phyloP scores from a whole-genome alignment of 2,888 invertebrate species.

The Drosophila kambysellisi region DNA sequence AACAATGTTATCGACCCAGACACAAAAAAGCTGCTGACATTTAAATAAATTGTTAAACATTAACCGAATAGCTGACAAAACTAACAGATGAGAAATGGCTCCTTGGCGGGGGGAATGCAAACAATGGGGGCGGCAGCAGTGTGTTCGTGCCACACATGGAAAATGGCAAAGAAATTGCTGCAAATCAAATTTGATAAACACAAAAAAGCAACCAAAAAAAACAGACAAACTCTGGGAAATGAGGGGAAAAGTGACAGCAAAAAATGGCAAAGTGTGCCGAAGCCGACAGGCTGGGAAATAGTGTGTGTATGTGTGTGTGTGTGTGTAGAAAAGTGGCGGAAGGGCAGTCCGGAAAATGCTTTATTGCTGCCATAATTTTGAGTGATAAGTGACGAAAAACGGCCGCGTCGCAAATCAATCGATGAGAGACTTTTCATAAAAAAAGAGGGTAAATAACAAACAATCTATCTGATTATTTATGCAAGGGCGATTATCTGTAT shows the following conservation, averaged over 20 bases:
- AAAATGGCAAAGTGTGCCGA: constrained; percentile 79
- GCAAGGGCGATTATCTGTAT: constrained; percentile 61
- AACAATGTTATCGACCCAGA: constrained; percentile 41
- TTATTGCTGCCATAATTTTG: constrained; percentile 83
- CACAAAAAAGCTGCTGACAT: constrained; percentile 71
- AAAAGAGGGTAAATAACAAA: constrained; percentile 48
- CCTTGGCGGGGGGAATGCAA: constrained; percentile 22
- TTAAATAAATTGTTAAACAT: constrained; percentile 78
- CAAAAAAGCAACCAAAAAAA: constrained; percentile 39
- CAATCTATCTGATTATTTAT: constrained; percentile 68
- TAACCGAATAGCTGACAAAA: constrained; percentile 62
- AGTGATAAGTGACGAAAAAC: constrained; percentile 81
- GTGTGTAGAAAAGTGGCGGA: constrained; percentile 35
- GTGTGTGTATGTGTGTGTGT: constrained; percentile 15
- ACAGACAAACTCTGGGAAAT: constrained; percentile 38
- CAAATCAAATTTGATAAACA: constrained; percentile 83
- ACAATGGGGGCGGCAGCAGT: constrained; percentile 46
- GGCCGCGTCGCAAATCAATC: constrained; percentile 72
- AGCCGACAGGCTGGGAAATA: constrained; percentile 59
- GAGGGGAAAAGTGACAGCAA: constrained; percentile 77
- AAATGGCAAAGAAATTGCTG: constrained; percentile 79
- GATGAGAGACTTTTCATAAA: constrained; percentile 41
- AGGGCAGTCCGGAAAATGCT: constrained; percentile 74
- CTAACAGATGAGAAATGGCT: constrained; percentile 56
- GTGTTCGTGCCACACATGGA: constrained; percentile 56